Evolutionary conservation across 2,888 invertebrate species (phyloP), one percentile per base, ranked within the genome.

Genomic region (Adelphocoris suturalis): DNA sequence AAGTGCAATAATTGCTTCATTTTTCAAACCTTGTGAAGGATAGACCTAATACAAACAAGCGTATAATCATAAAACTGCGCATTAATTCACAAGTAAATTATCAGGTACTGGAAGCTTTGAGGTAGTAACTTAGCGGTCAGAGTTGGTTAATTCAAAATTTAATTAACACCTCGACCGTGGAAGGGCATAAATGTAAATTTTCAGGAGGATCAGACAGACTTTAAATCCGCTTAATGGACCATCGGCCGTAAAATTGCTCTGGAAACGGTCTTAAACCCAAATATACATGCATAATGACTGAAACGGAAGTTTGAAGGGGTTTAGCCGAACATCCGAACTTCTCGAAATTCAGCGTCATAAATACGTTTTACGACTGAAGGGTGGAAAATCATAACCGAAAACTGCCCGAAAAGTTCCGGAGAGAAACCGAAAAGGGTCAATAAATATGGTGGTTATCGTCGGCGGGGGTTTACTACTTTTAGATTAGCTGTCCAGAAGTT

Each of bases 291-390:
- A 61, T 61, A 61, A 61, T 61, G 61, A 61, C 61, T n/a, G 16
- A 61, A 61, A 61, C 61, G 61, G n/a, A 61, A 61, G 61, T 61
- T 61, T 61, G 61, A 61, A 61, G 61, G 61, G 61, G 61, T 61
- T 19, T 19, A 19, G 61, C 61, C 19, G 61, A n/a, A 61, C 61
- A 61, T 61, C 61, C 61, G 61, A 61, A 61, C 61, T 61, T 61
- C 61, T 61, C 19, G 61, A 61, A 61, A 61, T 61, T 61, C 61
- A 2, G 14, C 2, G 61, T 61, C 61, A n/a, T 61, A 61, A 61
- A 61, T 61, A 61, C 19, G 61, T 61, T 61, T 61, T 61, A 61
- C 61, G 61, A 61, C 61, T 61, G 61, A 61, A 61, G 61, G 61
- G 61, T 19, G 61, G 61, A 61, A 61, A 61, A 61, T 61, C 61